Conservation (phyloP, 1,140 invertebrate species). For the Nasonia giraulti region DNA sequence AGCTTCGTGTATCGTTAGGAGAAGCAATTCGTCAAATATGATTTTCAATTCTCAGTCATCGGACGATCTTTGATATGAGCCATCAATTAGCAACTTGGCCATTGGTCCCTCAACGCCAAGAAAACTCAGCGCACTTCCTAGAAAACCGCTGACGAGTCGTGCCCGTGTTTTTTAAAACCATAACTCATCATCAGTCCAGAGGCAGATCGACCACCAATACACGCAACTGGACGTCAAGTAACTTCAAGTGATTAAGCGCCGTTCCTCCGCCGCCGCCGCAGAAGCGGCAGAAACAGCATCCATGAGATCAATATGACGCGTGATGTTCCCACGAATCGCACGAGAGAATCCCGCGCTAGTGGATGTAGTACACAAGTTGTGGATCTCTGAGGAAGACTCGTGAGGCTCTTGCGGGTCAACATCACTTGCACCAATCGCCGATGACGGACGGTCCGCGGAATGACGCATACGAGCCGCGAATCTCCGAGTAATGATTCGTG, state of each 20-base stretch:
- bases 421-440: constrained; percentile 67
- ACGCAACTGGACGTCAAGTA: neutral
- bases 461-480: constrained; percentile 65
- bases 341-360: neutral
- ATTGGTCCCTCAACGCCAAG: neutral
- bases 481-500: constrained; percentile 37
- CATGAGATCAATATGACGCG: constrained; percentile 38
- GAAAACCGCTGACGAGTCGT: constrained; percentile 21
- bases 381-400: constrained; percentile 32
- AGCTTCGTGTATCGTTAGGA: no score
- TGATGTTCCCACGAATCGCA: constrained; percentile 64
- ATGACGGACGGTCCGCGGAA: constrained; percentile 58
- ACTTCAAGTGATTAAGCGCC: neutral
- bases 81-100: neutral
- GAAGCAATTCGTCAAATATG: no score
- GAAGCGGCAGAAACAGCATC: neutral
- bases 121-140: constrained; percentile 1
- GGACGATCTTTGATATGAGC: neutral
- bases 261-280: neutral
- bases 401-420: constrained; percentile 59
- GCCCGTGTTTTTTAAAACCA: neutral
- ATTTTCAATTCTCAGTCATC: no score
- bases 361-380: neutral
- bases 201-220: neutral
- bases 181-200: constrained; percentile 9